Evolutionary conservation across 2,888 invertebrate genomes (phyloP).

Genomic region (Anorthoa munda): DNA sequence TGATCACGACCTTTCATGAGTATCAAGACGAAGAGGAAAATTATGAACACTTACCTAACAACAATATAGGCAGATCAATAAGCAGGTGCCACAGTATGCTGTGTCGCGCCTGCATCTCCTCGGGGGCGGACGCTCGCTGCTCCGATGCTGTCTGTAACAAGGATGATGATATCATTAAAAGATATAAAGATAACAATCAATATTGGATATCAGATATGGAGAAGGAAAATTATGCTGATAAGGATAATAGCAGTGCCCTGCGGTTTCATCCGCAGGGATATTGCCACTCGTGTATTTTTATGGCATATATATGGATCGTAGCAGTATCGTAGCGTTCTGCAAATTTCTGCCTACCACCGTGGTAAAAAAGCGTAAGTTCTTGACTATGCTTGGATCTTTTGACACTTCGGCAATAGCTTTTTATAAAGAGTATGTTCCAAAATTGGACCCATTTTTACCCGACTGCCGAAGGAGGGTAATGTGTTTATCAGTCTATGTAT

Average conservation of each 20-base stretch:
- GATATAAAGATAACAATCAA: neutral
- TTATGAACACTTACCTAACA: slow-evolving; percentile 80
- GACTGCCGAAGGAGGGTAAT: no score
- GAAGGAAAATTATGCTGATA: neutral
- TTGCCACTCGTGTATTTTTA: no score
- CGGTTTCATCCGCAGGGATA: no score
- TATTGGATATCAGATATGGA: neutral
- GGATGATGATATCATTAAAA: slow-evolving; percentile 7
- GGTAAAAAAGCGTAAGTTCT: no score
- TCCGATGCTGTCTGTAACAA: slow-evolving; percentile 82
- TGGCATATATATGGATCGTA: no score
- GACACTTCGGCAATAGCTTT: no score
- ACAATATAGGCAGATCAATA: slow-evolving; percentile 85
- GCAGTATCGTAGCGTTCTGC: no score
- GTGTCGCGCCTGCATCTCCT: slow-evolving; percentile 87
- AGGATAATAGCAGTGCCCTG: neutral
- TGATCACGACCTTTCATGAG: neutral
- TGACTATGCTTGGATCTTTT: no score
- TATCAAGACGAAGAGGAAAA: neutral
- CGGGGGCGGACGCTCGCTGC: slow-evolving; percentile 69
- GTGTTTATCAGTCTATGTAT: no score
- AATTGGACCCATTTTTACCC: no score
- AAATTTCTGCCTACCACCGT: no score
- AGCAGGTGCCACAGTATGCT: slow-evolving; percentile 85
- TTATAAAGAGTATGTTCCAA: no score